Base-by-base conservation (phyloP, 2,113 vertebrate genomes). In the Trematomus loennbergii region DNA sequence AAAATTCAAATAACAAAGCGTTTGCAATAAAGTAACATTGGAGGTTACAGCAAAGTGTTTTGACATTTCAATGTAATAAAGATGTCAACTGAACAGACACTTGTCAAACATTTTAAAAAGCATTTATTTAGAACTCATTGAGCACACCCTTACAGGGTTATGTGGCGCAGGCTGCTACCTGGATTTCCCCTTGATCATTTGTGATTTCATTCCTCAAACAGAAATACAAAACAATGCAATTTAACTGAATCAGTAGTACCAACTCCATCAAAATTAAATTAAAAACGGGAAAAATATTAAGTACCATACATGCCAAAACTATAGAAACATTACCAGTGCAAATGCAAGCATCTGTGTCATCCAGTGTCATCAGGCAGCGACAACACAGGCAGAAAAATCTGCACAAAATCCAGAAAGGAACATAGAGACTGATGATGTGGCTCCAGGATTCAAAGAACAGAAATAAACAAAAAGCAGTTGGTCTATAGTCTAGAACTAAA, bases 1-100 rank as follows among this genome's bases (percentile, higher is more conserved):
- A 76, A 59, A 76, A 72, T 43, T 63, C 46, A 18, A 59, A 86
- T 17, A 55, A 76, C 68, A 78, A 78, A 81, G 45, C 45, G 2
- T 67, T 59, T 58, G 15, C 0, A 40, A 72, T 48, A 53, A 2
- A 76, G 25, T 58, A 60, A 18, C 46, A 50, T 43, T 46, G 1
- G 33, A 20, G 57, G 43, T 7, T 65, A 64, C 10, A 17, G 33
- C 48, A 75, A 67, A 59, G 58, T 12, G 8, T 57, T 52, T 0
- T 45, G 54, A 60, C 36, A 58, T 61, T 72, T 49, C n/a, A 81
- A 13, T 16, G 15, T 63, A 57, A 55, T n/a, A 46, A 62, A 62
- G 36, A 65, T 18, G 43, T 64, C 17, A 59, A 25, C 8, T 54
- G 40, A 86, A 57, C 9, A 81, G 25, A 16, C 40, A 46, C 25